Evolutionary conservation across 1,140 invertebrate species (phyloP).

Genomic region (Telenomus remus): DNA sequence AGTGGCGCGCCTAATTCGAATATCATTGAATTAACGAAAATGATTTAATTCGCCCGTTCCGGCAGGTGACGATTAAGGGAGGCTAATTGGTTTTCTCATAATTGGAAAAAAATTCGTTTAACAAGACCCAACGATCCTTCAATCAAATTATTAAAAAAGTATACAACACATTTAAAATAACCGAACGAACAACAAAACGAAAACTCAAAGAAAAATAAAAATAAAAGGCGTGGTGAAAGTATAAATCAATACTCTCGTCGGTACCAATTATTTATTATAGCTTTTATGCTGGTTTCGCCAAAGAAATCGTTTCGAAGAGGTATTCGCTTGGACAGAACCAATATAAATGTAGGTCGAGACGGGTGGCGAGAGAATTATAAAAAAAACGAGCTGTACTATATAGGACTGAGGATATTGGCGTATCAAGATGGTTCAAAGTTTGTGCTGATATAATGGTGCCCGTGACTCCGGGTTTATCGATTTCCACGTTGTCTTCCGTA

Average conservation of each 20-base stretch:
- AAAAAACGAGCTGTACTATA: conserved; percentile 11
- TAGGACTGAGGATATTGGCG: conserved; percentile 16
- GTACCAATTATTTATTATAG: conserved; percentile 36
- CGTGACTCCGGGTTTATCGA: conserved; percentile 35
- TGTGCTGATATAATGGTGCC: conserved; percentile 36
- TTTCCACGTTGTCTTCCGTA: conserved; percentile 32
- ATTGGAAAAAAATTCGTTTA: conserved; percentile 20
- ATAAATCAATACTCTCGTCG: conserved; percentile 25
- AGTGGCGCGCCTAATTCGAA: conserved; percentile 11
- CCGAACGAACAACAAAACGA: not conserved
- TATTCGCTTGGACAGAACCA: conserved; percentile 21
- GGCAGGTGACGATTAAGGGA: conserved; percentile 1
- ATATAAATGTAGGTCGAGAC: conserved; percentile 25
- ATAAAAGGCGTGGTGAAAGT: conserved; percentile 17
- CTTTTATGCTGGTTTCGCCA: conserved; percentile 31
- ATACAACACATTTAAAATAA: conserved; percentile 22
- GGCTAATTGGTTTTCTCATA: not conserved
- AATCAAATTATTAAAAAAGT: too few species aligned
- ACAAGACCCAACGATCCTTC: too few species aligned
- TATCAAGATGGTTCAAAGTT: conserved; percentile 38
- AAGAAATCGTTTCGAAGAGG: conserved; percentile 32
- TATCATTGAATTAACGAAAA: conserved; percentile 30
- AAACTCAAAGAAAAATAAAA: not conserved
- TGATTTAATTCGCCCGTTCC: conserved; percentile 33
- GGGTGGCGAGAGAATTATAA: not conserved